phyloP scores from a whole-genome alignment of 2,113 vertebrate species.

The cat (Felis catus) region F.catus_Fca126_mat1.0 CM031411.1:85333001-85333500 shows the following conservation, averaged over 20 bases:
- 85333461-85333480: neutral
- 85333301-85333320: neutral
- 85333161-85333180: neutral
- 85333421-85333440: neutral
- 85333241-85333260: neutral
- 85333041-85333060: neutral
- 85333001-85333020: neutral
- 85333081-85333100: neutral
- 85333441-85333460: neutral
- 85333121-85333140: neutral
- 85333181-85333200: neutral
- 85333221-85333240: neutral
- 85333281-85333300: neutral
- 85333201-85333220: neutral
- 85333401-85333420: neutral
- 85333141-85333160: neutral
- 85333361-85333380: neutral
- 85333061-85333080: constrained; percentile 20
- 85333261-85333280: neutral
- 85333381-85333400: neutral
- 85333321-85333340: neutral
- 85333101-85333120: neutral
- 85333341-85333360: constrained; percentile 15
- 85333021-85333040: neutral
- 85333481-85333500: constrained; percentile 6